These are phyloP conservation scores for Acomys russatus DNA, from an alignment of 2,797 vertebrate genomes.

Conservation along the genomic window DNA sequence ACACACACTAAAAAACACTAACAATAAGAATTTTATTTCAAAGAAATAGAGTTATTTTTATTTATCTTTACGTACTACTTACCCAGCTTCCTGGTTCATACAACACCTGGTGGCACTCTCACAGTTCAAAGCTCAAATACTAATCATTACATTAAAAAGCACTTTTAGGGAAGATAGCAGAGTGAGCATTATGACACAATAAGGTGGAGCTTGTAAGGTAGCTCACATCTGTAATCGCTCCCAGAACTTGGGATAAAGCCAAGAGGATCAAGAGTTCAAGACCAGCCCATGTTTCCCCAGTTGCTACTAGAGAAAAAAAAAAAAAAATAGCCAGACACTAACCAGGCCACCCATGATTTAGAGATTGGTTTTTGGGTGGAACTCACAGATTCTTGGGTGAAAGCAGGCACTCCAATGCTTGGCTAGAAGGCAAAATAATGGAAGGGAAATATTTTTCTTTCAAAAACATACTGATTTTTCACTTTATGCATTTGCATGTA, in stretches of 20 bases:
- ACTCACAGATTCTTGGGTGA: not conserved
- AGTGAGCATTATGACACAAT: not conserved
- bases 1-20: not conserved
- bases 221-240: not conserved
- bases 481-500: not conserved
- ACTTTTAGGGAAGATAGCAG: not conserved
- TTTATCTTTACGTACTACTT: conserved; percentile 35
- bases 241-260: not conserved
- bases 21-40: not conserved
- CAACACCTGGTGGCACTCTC: not conserved
- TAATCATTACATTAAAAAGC: not conserved
- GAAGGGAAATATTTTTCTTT: conserved; percentile 1
- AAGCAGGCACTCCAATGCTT: not conserved
- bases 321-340: not conserved
- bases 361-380: not conserved
- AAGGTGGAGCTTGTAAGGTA: not conserved
- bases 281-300: not conserved
- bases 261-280: not conserved
- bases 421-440: conserved; percentile 14
- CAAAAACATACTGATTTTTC: conserved; percentile 53
- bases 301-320: not conserved
- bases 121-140: conserved; percentile 50
- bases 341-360: not conserved
- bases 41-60: not conserved
- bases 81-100: not conserved